These are phyloP conservation scores for Erebia epiphron DNA, from an alignment of 2,888 invertebrate genomes.

Conservation along the genomic window DNA sequence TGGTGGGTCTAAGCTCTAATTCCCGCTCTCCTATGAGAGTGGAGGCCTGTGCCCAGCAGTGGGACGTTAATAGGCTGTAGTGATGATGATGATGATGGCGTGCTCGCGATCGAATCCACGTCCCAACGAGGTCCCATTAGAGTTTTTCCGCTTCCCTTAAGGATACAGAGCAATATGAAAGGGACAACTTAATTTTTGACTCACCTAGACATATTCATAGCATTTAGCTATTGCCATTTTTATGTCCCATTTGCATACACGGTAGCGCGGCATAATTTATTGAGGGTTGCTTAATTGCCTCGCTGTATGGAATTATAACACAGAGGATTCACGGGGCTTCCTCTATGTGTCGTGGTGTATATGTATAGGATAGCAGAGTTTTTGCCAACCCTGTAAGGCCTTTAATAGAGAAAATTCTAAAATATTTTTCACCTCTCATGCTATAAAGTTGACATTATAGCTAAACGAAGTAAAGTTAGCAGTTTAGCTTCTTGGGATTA, in stretches of 20 bases:
- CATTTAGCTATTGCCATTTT: slow-evolving; percentile 46
- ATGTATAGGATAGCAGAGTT: not conserved
- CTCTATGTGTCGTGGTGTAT: not conserved
- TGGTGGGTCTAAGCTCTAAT: too few relatives aligned
- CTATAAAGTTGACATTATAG: not conserved
- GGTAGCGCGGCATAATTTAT: slow-evolving; percentile 47
- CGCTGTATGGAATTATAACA: slow-evolving; percentile 41
- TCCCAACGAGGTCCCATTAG: too few relatives aligned
- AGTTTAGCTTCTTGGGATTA: too few relatives aligned
- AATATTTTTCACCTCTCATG: not conserved
- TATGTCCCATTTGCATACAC: slow-evolving; percentile 46
- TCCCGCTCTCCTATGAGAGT: too few relatives aligned
- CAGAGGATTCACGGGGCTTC: slow-evolving; percentile 12
- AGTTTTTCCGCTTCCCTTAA: not conserved
- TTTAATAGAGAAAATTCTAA: not conserved
- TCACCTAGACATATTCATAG: slow-evolving; percentile 28
- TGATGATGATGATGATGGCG: too few relatives aligned
- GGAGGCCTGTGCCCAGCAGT: too few relatives aligned
- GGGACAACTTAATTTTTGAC: slow-evolving; percentile 25
- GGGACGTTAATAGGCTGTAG: too few relatives aligned
- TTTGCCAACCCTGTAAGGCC: not conserved
- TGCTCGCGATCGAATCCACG: too few relatives aligned
- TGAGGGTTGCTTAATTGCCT: slow-evolving; percentile 43
- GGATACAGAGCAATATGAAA: slow-evolving; percentile 13
- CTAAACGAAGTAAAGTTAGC: too few relatives aligned